Evolutionary conservation across 53 echinoderm and acorn worm genomes (phyloP), one percentile per base, ranked within the genome.

Genomic region (Mesocentrotus franciscanus): DNA sequence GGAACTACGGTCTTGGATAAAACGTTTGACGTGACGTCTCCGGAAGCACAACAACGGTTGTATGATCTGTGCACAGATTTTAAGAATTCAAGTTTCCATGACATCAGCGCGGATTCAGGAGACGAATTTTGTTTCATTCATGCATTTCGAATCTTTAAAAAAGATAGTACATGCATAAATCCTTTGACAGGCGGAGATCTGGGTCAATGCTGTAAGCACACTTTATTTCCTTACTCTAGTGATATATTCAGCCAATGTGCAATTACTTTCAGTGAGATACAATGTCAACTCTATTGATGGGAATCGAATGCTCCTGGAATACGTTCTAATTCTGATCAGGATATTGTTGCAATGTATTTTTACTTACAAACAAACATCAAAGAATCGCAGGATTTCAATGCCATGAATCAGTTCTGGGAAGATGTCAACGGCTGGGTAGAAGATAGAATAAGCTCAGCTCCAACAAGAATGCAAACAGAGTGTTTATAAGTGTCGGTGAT

Each of bases 111-210:
- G 12, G 72, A 62, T 9, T 36, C 68, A 1, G 60, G 16, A 30
- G 22, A 55, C 8, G 92, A 92, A n/a, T 26, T 60, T 27, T 97
- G 97, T 78, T 97, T 97, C 64, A 96, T 97, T 17, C 96, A 96
- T 33, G 22, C 56, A 6, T 96, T 97, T 66, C 92, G 56, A 30
- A 62, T 8, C 2, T 95, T 93, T 55, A 96, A 97, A 95, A 85
- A 95, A 30, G 55, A 94, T 34, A 36, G 78, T 6, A 78, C 78
- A 14, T 78, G 78, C 78, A 35, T 78, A 35, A 13, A 78, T 34
- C 94, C 96, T 57, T 96, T 96, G 66, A 29, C 71, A 17, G 39
- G 61, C 5, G 93, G 49, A 11, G 33, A 61, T 17, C 90, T 84
- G 30, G 27, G 49, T 62, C 85, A 68, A 26, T 97, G 97, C 76